These are phyloP conservation scores for Macrocentrus cingulum DNA, from an alignment of 1,140 invertebrate species.

Conservation along the genomic window DNA sequence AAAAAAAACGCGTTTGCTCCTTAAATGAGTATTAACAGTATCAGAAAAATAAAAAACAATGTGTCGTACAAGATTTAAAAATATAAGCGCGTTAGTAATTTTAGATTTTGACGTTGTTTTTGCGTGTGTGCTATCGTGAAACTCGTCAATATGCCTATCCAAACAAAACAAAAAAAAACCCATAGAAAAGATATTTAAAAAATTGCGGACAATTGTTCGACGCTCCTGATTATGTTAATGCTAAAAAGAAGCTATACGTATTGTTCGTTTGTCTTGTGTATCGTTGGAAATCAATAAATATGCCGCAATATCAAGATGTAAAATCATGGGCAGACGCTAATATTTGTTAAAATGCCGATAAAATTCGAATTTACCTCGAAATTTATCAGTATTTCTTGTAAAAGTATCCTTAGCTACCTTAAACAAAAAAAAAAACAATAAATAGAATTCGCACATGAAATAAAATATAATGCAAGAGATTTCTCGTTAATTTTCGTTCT, in stretches of 20 bases:
- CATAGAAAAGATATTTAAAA: conserved; percentile 14
- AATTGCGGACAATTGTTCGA: conserved; percentile 17
- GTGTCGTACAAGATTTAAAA: conserved; percentile 17
- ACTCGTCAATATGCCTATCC: neutral
- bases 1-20: neutral
- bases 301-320: conserved; percentile 15
- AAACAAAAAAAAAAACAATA: conserved; percentile 41
- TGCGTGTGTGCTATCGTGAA: conserved; percentile 5
- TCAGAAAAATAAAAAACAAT: conserved; percentile 13
- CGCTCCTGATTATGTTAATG: conserved; percentile 38
- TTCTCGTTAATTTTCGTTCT: too few species aligned
- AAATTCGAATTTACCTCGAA: too few species aligned
- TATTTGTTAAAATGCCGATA: conserved; percentile 39
- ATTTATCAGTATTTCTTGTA: too few species aligned
- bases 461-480: conserved; percentile 55
- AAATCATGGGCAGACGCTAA: conserved; percentile 10
- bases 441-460: conserved; percentile 40
- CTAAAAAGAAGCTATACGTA: conserved; percentile 42
- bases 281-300: conserved; percentile 38
- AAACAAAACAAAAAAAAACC: neutral
- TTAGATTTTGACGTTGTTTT: neutral
- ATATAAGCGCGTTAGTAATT: conserved; percentile 24
- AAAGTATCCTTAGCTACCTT: conserved; percentile 36
- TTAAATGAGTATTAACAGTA: too few species aligned
- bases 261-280: conserved; percentile 45